Conservation (phyloP, 2,113 vertebrate species). For the Burhinus oedicnemus region DNA sequence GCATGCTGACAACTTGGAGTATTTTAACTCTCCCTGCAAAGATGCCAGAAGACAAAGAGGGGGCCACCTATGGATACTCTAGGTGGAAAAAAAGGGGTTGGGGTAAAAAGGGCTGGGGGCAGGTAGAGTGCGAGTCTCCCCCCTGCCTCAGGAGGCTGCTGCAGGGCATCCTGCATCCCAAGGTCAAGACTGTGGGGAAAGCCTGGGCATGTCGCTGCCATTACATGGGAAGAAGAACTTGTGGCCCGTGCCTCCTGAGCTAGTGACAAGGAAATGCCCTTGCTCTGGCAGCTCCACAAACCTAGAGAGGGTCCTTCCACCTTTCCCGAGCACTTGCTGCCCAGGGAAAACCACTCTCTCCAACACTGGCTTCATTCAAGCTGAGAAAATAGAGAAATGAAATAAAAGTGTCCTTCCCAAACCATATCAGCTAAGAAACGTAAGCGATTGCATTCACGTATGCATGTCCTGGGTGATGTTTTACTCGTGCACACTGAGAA, state of each 20-base stretch:
- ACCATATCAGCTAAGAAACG: background rate
- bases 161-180: background rate
- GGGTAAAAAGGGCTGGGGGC: background rate
- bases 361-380: background rate
- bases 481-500: background rate
- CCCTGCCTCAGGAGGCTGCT: background rate
- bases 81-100: background rate
- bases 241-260: background rate
- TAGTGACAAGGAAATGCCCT: background rate
- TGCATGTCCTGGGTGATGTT: background rate
- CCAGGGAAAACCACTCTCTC: background rate
- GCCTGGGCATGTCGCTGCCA: background rate
- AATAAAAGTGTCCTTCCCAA: background rate
- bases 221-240: background rate
- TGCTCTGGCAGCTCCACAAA: background rate
- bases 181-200: background rate
- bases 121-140: background rate
- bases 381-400: background rate
- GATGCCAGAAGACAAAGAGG: background rate
- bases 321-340: background rate
- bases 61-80: background rate
- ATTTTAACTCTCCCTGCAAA: background rate
- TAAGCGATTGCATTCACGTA: background rate
- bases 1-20: background rate
- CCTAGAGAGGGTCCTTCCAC: background rate